Evolutionary conservation across 2,888 invertebrate species (phyloP).

Genomic region (Sepiola atlantica): DNA sequence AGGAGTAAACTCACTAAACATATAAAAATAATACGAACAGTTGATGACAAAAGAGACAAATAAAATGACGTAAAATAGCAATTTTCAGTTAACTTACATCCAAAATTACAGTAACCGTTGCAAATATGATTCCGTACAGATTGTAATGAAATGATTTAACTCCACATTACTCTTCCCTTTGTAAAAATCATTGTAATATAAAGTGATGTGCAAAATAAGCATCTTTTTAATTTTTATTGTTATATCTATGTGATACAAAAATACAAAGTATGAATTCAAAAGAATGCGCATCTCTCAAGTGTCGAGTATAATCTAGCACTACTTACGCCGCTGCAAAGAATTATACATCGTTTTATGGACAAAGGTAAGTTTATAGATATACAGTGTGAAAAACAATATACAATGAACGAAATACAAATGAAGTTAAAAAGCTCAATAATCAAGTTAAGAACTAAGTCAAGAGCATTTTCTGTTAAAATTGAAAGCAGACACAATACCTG

Average conservation of each 20-base stretch:
- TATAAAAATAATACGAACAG: too few species aligned
- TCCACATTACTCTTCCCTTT: background rate
- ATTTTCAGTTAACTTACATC: background rate
- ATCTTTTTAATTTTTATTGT: background rate
- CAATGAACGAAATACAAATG: background rate
- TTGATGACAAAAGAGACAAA: too few species aligned
- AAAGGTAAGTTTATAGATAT: background rate
- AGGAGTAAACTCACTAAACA: background rate
- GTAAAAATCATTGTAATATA: background rate
- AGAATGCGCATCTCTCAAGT: background rate
- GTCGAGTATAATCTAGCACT: background rate
- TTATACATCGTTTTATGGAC: too few species aligned
- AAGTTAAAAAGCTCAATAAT: background rate
- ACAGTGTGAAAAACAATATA: background rate
- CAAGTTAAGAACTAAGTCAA: background rate
- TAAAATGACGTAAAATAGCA: too few species aligned
- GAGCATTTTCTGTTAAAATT: background rate
- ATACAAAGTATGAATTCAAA: background rate
- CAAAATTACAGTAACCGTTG: background rate
- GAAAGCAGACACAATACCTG: conserved; percentile 32
- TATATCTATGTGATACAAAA: background rate
- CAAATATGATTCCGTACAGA: background rate
- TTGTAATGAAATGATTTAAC: background rate
- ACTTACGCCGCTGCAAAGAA: background rate
- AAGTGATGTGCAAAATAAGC: background rate